Conservation (phyloP, 2,797 vertebrate species). For the Tokudaia tokunoshimensis region DNA sequence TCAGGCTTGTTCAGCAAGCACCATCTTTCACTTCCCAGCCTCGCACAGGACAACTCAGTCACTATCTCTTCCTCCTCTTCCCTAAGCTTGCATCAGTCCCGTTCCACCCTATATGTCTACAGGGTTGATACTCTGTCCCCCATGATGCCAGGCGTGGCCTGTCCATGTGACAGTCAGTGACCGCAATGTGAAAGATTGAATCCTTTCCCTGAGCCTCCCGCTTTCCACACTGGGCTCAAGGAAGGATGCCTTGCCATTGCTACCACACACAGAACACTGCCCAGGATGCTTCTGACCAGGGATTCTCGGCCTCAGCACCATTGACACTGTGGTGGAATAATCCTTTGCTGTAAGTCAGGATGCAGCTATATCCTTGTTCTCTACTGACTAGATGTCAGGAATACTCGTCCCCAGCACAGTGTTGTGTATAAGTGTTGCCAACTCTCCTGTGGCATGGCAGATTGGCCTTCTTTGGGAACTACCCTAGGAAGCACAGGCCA, state of each 20-base stretch:
- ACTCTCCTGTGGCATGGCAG: background rate
- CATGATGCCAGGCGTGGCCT: background rate
- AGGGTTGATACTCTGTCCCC: background rate
- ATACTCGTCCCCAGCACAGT: too few relatives aligned
- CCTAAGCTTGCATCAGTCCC: background rate
- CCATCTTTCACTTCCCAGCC: too few relatives aligned
- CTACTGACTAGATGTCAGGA: background rate
- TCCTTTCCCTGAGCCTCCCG: background rate
- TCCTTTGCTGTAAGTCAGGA: background rate
- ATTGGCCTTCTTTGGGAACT: background rate
- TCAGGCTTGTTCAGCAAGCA: background rate
- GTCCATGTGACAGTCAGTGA: background rate
- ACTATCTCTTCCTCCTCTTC: background rate
- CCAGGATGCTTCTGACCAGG: background rate
- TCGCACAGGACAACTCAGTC: too few relatives aligned
- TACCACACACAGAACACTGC: background rate
- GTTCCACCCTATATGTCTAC: background rate
- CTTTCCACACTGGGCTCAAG: background rate
- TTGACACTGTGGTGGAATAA: background rate
- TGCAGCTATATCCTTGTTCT: background rate
- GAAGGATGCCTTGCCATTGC: background rate
- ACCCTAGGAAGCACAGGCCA: background rate
- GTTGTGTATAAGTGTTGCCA: background rate
- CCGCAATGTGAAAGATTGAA: background rate
- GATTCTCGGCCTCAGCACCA: background rate